Conservation (phyloP, 2,888 invertebrate genomes). For the Mimas tiliae region DNA sequence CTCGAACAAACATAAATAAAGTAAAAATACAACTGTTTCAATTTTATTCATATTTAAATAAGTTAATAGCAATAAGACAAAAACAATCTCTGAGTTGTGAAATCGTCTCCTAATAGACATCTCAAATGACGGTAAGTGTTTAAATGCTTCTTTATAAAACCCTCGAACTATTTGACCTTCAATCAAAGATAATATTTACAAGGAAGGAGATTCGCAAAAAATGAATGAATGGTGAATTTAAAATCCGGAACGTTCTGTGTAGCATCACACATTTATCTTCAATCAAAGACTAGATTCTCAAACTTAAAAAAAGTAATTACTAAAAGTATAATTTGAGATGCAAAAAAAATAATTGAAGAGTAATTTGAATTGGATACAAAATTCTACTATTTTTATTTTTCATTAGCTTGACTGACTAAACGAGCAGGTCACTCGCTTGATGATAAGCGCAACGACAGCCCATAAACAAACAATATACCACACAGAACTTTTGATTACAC, state of each 20-base stretch:
- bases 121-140: constrained; percentile 51
- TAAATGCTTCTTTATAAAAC: constrained; percentile 62
- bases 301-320: no score
- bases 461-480: no score
- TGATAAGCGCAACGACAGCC: no score
- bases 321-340: neutral
- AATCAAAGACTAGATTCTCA: neutral
- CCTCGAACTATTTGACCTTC: constrained; percentile 51
- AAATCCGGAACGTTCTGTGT: constrained; percentile 31
- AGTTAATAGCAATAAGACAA: neutral
- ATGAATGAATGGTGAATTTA: constrained; percentile 41
- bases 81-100: constrained; percentile 3
- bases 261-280: neutral
- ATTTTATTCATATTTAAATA: neutral
- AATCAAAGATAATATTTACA: constrained; percentile 48
- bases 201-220: constrained; percentile 47
- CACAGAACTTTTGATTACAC: no score
- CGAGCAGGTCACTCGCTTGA: no score
- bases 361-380: no score
- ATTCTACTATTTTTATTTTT: no score
- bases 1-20: constrained; percentile 37
- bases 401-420: no score
- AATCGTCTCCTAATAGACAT: constrained; percentile 27
- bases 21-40: constrained; percentile 33
- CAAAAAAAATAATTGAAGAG: neutral